Conservation (phyloP, 2,888 invertebrate genomes). For the Agonopterix subpropinquella region DNA sequence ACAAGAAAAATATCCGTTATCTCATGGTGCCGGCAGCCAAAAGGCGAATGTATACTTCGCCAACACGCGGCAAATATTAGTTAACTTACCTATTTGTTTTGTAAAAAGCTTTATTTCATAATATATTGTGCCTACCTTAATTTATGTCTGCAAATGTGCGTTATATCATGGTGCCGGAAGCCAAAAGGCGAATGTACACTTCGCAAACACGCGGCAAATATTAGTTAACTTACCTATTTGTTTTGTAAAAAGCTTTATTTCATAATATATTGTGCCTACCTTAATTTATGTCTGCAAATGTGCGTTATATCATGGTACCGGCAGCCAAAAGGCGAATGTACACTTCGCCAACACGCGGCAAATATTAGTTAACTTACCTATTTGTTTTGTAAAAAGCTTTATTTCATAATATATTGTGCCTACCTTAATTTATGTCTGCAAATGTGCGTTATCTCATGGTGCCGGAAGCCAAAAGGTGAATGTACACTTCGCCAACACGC, state of each 20-base stretch:
- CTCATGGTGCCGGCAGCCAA: conserved; percentile 53
- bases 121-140: no score
- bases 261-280: no score
- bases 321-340: conserved; percentile 33
- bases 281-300: no score
- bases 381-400: no score
- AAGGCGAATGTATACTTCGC: conserved; percentile 39
- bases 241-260: no score
- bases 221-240: conserved; percentile 1
- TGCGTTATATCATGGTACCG: conserved; percentile 54
- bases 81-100: no score
- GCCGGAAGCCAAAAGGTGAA: conserved; percentile 38
- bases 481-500: conserved; percentile 41
- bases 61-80: conserved; percentile 29
- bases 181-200: conserved; percentile 30
- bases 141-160: no score
- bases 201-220: conserved; percentile 38
- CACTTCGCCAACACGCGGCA: conserved; percentile 39
- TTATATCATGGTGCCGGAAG: conserved; percentile 56
- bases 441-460: conserved; percentile 56
- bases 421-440: no score
- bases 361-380: conserved; percentile 9
- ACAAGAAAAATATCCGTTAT: conserved; percentile 56
- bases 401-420: no score
- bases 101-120: no score